Percentiles rank a stretch among this genome's conserved stretches.
phyloP scores from a whole-genome alignment of 1,140 invertebrate species.

The Drosophila carrolli region DNA sequence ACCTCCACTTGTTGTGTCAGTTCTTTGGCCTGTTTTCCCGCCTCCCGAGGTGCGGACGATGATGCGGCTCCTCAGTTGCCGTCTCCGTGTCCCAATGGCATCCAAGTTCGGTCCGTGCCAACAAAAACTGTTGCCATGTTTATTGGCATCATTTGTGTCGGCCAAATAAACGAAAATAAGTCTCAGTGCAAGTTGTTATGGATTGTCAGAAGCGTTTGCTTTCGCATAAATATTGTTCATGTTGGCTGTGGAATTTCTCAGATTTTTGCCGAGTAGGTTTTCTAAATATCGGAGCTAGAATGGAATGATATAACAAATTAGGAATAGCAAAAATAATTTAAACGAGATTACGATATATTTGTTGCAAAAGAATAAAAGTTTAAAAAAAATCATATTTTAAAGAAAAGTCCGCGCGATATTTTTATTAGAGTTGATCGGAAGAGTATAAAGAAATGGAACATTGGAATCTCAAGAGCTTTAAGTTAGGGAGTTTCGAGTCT shows the following conservation, averaged over 20 bases:
- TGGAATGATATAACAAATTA: neutral
- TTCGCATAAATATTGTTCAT: constrained; percentile 33
- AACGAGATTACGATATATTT: no score
- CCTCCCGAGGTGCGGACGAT: constrained; percentile 32
- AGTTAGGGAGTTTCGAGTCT: no score
- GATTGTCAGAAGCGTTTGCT: constrained; percentile 10
- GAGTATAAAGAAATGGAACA: no score
- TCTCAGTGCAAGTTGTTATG: constrained; percentile 26
- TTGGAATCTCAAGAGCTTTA: no score
- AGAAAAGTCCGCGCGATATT: no score
- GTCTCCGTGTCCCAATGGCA: neutral
- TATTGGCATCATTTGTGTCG: constrained; percentile 77
- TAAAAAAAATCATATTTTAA: no score
- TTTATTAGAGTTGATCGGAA: no score
- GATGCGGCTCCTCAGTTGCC: neutral
- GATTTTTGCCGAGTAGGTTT: constrained; percentile 5
- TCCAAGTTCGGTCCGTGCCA: constrained; percentile 16
- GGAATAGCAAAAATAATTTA: no score
- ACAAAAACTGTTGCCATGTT: constrained; percentile 42
- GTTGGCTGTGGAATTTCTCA: constrained; percentile 19
- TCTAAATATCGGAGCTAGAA: neutral
- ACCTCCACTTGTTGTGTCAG: constrained; percentile 64
- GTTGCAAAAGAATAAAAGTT: no score
- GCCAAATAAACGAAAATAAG: constrained; percentile 39
- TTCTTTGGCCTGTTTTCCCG: constrained; percentile 13